phyloP scores from a whole-genome alignment of 2,113 vertebrate species.

The Hyla sarda region DNA sequence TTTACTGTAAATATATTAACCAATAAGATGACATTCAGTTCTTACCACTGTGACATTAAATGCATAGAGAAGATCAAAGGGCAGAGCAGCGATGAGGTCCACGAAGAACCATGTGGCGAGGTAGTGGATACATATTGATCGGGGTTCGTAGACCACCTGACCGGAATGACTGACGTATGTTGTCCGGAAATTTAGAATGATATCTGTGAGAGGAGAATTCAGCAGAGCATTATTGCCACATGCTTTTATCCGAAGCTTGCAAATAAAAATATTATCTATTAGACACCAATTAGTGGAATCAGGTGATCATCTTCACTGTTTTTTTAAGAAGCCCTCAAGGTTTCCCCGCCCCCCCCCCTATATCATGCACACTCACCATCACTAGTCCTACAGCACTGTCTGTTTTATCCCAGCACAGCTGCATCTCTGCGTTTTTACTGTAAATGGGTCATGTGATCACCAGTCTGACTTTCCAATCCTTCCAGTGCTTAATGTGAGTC shows the following conservation, averaged over 20 bases:
- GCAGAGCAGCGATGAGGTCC: constrained; percentile 88
- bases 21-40: constrained; percentile 18
- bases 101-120: constrained; percentile 90
- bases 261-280: neutral
- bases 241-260: neutral
- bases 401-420: no score
- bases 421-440: no score
- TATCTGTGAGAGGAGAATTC: constrained; percentile 73
- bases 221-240: neutral
- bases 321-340: no score
- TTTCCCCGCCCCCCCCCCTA: no score
- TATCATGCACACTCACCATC: no score
- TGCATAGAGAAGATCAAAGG: constrained; percentile 89
- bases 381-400: no score
- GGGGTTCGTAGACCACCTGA: constrained; percentile 86
- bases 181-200: constrained; percentile 86
- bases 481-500: no score
- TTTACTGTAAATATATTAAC: neutral
- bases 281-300: neutral
- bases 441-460: no score
- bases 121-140: constrained; percentile 89
- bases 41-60: constrained; percentile 91
- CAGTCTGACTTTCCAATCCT: no score
- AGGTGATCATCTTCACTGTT: no score
- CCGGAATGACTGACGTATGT: constrained; percentile 87